Base-by-base conservation (phyloP, 1,140 invertebrate genomes). In the Calosoma granatense region DNA sequence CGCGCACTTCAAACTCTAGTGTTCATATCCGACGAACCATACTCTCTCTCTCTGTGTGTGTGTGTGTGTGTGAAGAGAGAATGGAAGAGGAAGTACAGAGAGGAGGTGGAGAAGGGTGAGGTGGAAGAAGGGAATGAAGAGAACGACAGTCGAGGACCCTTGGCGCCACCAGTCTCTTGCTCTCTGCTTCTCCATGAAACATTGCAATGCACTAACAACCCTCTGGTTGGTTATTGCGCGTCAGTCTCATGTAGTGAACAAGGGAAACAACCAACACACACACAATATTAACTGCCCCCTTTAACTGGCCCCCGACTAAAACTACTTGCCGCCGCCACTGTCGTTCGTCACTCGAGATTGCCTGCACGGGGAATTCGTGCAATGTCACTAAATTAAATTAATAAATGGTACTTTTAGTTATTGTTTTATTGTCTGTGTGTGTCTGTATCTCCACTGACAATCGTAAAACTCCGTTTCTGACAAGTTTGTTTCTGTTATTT, bases 341-440 rank as follows among this genome's bases (percentile, higher is more conserved):
- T 36, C 9, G 15, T 47, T 12, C 17, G 41, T 47, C 41, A 47
- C 41, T 11, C 17, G 41, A 47, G 41, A 47, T 47, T 47, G 41
- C 41, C 17, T 47, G 41, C 15, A 17, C 41, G 41, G 41, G n/a
- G 41, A 47, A 47, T 47, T 47, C 15, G 17, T 17, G 41, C 41
- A 4, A 47, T 47, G 41, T 3, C 41, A 17, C 41, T 47, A 47
- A 47, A 47, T 47, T 47, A 47, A 47, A 47, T 47, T 47, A 47
- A 47, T 47, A 47, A 47, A 47, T 47, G 41, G 41, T 47, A 47
- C 41, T 47, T 47, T 47, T 9, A 17, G 41, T 47, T 47, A 47
- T 47, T 47, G 41, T 47, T 47, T 47, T 47, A 47, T 47, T 47
- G 41, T 47, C n/a, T n/a, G n/a, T n/a, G n/a, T n/a, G n/a, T n/a